Evolutionary conservation across 92 coral and sea anemone species (phyloP).

Genomic region (Siderastrea siderea): DNA sequence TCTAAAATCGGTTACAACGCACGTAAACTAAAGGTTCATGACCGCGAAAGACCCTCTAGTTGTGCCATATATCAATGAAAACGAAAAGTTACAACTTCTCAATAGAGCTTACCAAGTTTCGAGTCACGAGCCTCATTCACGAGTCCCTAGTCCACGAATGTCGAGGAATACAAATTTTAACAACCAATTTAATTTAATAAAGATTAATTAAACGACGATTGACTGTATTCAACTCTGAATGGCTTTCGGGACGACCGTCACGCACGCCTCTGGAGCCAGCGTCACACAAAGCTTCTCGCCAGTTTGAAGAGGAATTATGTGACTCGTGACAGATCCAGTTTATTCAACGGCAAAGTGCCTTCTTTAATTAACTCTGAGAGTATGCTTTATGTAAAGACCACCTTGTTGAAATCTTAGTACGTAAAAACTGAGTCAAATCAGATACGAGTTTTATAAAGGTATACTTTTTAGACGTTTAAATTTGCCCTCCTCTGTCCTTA

Average conservation of each 20-base stretch:
- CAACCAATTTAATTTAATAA: background rate
- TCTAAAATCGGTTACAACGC: background rate
- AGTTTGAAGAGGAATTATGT: background rate
- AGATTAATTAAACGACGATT: background rate
- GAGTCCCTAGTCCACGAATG: constrained; percentile 15
- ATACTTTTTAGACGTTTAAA: no score
- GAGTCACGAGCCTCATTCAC: constrained; percentile 21
- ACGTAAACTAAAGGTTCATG: background rate
- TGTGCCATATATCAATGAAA: background rate
- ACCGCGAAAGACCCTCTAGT: background rate
- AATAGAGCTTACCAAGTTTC: background rate
- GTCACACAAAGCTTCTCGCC: background rate
- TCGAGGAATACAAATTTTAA: background rate
- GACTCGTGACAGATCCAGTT: background rate
- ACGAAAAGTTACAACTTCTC: background rate
- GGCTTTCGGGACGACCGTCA: constrained; percentile 2
- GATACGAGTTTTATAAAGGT: no score
- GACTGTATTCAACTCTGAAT: background rate
- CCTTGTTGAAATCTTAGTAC: no score
- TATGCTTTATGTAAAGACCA: no score
- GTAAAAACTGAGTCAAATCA: no score
- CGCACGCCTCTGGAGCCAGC: background rate
- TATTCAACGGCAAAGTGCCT: background rate
- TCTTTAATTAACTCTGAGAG: no score
- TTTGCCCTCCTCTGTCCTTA: no score